Conservation (phyloP, 2,113 vertebrate species). For the Bos indicus region DNA sequence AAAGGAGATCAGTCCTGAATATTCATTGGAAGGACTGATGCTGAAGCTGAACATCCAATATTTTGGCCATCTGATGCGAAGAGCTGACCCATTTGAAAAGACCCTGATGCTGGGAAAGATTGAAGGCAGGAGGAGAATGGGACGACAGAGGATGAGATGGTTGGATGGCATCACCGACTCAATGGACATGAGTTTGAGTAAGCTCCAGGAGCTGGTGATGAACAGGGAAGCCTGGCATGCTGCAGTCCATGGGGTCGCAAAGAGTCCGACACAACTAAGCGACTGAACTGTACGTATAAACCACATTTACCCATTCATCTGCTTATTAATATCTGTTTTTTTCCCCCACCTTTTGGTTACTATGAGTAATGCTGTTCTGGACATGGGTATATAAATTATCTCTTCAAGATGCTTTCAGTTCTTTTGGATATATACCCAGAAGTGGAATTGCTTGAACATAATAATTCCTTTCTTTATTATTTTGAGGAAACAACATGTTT, state of each 20-base stretch:
- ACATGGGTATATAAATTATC: neutral
- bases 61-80: too few species aligned
- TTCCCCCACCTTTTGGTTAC: neutral
- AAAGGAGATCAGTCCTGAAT: too few species aligned
- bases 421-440: neutral
- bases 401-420: neutral
- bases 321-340: neutral
- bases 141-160: neutral
- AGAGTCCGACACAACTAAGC: rapidly evolving
- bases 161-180: neutral
- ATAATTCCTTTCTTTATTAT: neutral
- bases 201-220: neutral
- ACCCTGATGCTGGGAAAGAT: too few species aligned
- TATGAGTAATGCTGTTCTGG: neutral
- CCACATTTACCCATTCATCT: neutral
- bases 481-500: neutral
- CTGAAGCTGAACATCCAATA: too few species aligned
- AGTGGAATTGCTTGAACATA: neutral
- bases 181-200: neutral
- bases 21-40: too few species aligned
- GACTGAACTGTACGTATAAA: neutral
- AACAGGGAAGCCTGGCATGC: neutral
- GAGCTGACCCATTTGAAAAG: too few species aligned
- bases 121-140: neutral
- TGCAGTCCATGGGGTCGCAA: neutral